These are phyloP conservation scores for Raja brachyura DNA, from an alignment of 2,113 vertebrate genomes.

Conservation along the genomic window DNA sequence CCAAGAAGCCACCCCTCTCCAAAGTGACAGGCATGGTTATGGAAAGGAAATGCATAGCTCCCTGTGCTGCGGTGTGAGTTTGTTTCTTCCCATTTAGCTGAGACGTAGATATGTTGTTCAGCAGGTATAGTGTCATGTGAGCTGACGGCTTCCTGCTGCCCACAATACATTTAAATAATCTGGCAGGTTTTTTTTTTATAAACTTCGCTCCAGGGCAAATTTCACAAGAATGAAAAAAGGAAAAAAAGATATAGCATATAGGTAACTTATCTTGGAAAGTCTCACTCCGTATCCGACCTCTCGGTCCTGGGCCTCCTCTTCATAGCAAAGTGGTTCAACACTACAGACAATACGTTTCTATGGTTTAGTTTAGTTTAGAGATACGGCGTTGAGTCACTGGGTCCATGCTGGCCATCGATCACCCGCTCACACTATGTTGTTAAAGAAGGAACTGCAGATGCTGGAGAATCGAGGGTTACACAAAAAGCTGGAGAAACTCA, in stretches of 20 bases:
- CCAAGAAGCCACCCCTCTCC: background rate
- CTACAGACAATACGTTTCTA: background rate
- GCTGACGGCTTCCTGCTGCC: background rate
- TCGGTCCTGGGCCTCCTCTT: too few relatives aligned
- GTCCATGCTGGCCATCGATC: too few relatives aligned
- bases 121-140: constrained; percentile 1
- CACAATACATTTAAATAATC: background rate
- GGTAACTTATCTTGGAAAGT: background rate
- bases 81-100: background rate
- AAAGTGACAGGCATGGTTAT: background rate
- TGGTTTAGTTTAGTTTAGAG: background rate
- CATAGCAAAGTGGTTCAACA: background rate
- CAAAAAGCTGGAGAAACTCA: too few relatives aligned
- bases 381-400: too few relatives aligned
- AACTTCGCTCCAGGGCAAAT: background rate
- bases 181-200: background rate
- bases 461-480: too few relatives aligned
- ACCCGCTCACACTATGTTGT: too few relatives aligned
- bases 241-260: background rate
- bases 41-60: background rate
- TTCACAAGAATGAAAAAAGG: background rate
- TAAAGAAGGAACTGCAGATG: too few relatives aligned
- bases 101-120: background rate
- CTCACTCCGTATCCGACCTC: too few relatives aligned
- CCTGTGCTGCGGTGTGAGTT: background rate